Conservation (phyloP, 2,888 invertebrate genomes). For the Stenotaenia linearis region DNA sequence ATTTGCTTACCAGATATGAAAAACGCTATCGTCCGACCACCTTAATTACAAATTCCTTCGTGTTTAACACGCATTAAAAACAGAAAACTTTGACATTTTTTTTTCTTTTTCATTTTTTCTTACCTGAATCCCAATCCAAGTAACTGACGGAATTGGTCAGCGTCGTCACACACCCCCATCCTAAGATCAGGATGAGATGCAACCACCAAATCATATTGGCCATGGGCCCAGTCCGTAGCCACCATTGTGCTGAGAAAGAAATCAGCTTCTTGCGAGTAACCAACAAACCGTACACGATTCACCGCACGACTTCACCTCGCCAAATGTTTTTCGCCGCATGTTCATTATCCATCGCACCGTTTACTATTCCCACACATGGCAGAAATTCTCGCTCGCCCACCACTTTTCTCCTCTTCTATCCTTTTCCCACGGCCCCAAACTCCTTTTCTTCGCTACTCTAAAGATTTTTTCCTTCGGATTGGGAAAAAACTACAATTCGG, state of each 20-base stretch:
- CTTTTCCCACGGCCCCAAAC: too few species aligned
- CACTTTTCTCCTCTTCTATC: too few species aligned
- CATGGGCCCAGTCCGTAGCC: constrained; percentile 28
- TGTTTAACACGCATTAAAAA: too few species aligned
- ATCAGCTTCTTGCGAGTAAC: constrained; percentile 19
- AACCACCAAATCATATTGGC: constrained; percentile 30
- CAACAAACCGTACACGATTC: constrained; percentile 11
- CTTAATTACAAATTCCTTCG: too few species aligned
- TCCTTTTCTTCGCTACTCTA: too few species aligned
- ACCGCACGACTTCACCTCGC: neutral
- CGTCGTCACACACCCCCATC: neutral
- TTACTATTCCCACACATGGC: neutral
- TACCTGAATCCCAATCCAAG: constrained; percentile 30
- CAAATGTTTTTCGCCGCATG: neutral
- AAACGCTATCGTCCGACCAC: too few species aligned
- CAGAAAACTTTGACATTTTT: too few species aligned
- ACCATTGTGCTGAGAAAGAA: constrained; percentile 28
- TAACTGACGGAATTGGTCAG: constrained; percentile 27
- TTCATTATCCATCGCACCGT: neutral
- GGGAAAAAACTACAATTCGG: neutral
- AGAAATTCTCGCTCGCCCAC: neutral
- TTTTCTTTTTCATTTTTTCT: neutral
- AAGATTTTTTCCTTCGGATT: too few species aligned
- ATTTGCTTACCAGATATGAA: too few species aligned
- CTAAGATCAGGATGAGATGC: neutral